Evolutionary conservation across 37 sponge, comb jelly and placozoan species (phyloP), one percentile per base, ranked within the genome.

Genomic region (Ianthella basta): DNA sequence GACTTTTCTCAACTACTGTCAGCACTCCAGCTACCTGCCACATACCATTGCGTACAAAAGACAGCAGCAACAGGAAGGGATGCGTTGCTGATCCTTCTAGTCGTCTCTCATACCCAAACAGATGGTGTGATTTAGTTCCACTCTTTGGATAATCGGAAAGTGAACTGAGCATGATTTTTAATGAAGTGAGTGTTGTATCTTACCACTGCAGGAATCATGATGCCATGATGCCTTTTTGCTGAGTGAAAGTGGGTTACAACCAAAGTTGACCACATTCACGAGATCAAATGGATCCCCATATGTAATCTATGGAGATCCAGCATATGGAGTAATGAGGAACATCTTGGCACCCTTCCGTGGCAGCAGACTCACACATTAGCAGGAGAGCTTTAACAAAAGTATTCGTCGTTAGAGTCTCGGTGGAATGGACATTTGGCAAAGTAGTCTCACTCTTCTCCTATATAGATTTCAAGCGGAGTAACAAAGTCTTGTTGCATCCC

Each of bases 181-280:
- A 61, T 61, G 63, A 25, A 61, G 63, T 61, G 63, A 61, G 63
- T 61, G 63, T 23, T 61, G 4, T 56, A 19, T 19, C 16, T 18
- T 56, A 4, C 50, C 50, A 44, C 50, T 44, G 50, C 50, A 44
- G n/a, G 70, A 67, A 67, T 15, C 23, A 67, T 67, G 73, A 6
- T 33, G 73, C 73, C 73, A 72, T 72, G 73, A 72, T 72, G 73
- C 73, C 13, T 32, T 8, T 23, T 8, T 72, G 73, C 27, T 72
- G 73, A 32, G 38, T 32, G 73, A 14, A 12, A 72, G 73, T 36
- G 73, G 73, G 21, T 33, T 72, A 30, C 73, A 37, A 36, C 23
- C 8, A 12, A 32, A 72, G 38, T 33, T 72, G 73, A 25, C 63
- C 63, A 61, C 3, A 23, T 27, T 61, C 63, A 61, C 63, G 25